Conservation (phyloP, 2,888 invertebrate species). For the Patella depressa region DNA sequence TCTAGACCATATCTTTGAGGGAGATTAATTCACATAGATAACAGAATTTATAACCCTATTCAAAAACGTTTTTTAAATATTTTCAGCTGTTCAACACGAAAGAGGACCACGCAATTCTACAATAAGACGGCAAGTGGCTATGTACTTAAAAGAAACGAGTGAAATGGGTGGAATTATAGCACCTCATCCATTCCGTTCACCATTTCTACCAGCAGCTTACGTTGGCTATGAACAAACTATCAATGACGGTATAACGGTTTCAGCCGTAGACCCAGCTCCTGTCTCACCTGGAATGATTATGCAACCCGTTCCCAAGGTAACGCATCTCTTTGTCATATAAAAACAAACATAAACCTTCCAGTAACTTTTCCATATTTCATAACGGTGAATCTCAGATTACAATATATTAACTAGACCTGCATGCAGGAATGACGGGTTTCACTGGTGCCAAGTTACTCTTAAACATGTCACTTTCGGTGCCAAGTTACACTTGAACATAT, state of each 20-base stretch:
- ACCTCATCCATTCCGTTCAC: constrained; percentile 56
- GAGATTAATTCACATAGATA: no score
- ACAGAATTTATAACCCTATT: no score
- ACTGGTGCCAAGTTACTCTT: no score
- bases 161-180: constrained; percentile 59
- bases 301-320: constrained; percentile 73
- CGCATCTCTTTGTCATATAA: neutral
- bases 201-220: constrained; percentile 59
- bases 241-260: constrained; percentile 56
- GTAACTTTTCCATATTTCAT: no score
- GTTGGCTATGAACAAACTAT: constrained; percentile 51
- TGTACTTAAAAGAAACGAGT: constrained; percentile 79
- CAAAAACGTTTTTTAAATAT: constrained; percentile 25
- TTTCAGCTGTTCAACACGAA: constrained; percentile 96
- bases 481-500: no score
- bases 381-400: no score
- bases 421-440: no score
- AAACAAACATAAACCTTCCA: no score
- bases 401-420: no score
- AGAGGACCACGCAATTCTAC: constrained; percentile 97
- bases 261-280: constrained; percentile 57
- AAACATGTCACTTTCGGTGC: no score
- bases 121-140: constrained; percentile 90
- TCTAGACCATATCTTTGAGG: no score
- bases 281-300: constrained; percentile 51